These are phyloP conservation scores for Lepidocyrtinus sp. DNA, from an alignment of 2,888 invertebrate species.

Conservation along the genomic window DNA sequence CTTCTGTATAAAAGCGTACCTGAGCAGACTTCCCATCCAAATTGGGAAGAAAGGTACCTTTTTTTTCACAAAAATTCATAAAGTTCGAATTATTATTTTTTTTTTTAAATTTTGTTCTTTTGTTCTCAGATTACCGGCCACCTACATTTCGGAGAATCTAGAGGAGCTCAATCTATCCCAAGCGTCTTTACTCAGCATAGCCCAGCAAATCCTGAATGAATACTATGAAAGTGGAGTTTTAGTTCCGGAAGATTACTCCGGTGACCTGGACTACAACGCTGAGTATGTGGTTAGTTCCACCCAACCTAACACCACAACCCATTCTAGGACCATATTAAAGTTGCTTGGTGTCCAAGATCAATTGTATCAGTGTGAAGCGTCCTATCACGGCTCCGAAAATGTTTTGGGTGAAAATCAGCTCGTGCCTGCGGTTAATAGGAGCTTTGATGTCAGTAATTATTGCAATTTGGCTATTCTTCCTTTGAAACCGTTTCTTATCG, in stretches of 20 bases:
- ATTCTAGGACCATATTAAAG: no score
- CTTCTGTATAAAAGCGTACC: conserved; percentile 5
- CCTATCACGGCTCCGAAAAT: no score
- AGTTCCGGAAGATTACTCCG: neutral
- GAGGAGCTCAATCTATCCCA: conserved; percentile 20
- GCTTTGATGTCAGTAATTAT: conserved; percentile 33
- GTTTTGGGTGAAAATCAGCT: no score
- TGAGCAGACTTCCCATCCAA: neutral
- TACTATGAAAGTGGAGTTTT: neutral
- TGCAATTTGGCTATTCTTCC: conserved; percentile 21
- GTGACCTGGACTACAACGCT: neutral
- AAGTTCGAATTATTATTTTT: neutral
- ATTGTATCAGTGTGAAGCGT: conserved; percentile 18
- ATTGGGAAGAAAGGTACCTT: neutral
- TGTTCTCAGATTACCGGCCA: conserved; percentile 10
- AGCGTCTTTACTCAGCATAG: conserved; percentile 7
- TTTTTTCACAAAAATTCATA: neutral
- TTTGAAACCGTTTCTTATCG: no score
- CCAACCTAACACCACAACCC: neutral
- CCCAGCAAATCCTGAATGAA: conserved; percentile 25
- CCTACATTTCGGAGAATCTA: conserved; percentile 23
- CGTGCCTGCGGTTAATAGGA: neutral
- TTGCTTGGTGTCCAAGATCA: neutral
- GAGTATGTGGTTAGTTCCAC: neutral
- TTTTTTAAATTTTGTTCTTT: no score